Evolutionary conservation across 2,888 invertebrate genomes (phyloP).

Genomic region (Ariolimax columbianus): DNA sequence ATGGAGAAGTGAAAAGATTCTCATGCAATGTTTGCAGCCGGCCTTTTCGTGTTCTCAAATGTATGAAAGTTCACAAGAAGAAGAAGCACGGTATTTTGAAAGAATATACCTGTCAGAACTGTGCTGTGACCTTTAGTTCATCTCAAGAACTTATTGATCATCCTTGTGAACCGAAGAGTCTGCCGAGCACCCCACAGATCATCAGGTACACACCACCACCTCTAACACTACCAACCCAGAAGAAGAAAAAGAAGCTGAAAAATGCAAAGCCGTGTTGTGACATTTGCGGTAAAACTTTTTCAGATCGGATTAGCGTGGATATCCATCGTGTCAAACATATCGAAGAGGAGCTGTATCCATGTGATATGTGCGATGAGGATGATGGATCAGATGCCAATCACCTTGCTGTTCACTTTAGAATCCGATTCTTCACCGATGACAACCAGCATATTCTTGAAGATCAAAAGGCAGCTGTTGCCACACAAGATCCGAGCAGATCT

Average conservation of each 20-base stretch:
- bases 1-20: constrained; percentile 48
- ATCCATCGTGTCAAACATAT: constrained; percentile 53
- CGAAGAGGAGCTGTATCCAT: constrained; percentile 51
- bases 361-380: constrained; percentile 46
- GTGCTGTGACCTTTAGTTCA: constrained; percentile 43
- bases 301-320: constrained; percentile 49
- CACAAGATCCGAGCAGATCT: constrained; percentile 29
- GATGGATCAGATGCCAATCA: constrained; percentile 37
- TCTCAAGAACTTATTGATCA: constrained; percentile 47
- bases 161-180: constrained; percentile 43
- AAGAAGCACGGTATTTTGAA: constrained; percentile 51
- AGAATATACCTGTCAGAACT: constrained; percentile 50
- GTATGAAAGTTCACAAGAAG: constrained; percentile 53
- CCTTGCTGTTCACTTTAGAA: constrained; percentile 50
- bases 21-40: constrained; percentile 49
- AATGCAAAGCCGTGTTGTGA: constrained; percentile 48
- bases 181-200: constrained; percentile 15
- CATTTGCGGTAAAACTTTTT: constrained; percentile 50
- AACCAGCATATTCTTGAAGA: constrained; percentile 53
- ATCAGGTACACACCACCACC: constrained; percentile 30
- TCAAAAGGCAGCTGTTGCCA: constrained; percentile 49
- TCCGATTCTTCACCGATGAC: constrained; percentile 50
- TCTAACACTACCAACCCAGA: constrained; percentile 18
- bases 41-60: constrained; percentile 49
- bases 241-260: constrained; percentile 47